Evolutionary conservation across 2,113 vertebrate species (phyloP).

Genomic region (Thinocorus orbignyianus): DNA sequence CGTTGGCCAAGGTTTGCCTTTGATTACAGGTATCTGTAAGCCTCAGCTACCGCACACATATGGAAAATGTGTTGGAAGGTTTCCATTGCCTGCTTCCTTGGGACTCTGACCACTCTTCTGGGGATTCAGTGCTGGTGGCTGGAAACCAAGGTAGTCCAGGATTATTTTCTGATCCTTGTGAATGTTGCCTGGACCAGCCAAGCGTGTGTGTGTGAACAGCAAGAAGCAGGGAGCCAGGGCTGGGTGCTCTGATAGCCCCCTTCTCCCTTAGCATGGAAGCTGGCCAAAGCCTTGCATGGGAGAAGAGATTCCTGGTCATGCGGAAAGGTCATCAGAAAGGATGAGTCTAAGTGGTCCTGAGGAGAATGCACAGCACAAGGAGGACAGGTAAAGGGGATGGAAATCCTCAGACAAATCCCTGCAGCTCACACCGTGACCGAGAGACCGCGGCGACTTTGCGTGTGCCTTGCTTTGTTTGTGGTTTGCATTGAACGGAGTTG

Average conservation of each 20-base stretch:
- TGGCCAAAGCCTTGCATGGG: fast-evolving
- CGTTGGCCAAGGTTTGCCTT: neutral
- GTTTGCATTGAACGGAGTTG: neutral
- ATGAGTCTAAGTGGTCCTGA: neutral
- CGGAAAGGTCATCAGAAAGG: neutral
- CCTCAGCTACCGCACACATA: fast-evolving
- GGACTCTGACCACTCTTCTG: neutral
- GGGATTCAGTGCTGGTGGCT: neutral
- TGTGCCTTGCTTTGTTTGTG: neutral
- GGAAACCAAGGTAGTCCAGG: neutral
- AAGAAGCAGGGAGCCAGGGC: neutral
- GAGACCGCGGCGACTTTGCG: neutral
- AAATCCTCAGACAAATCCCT: neutral
- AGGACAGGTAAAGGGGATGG: neutral
- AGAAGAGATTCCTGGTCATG: neutral
- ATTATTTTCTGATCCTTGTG: neutral
- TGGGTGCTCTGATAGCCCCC: neutral
- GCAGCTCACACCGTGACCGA: neutral
- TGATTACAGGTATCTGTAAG: neutral
- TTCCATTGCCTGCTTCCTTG: neutral
- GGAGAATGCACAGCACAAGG: neutral
- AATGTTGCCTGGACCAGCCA: neutral
- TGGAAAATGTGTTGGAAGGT: neutral
- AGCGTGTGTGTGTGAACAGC: neutral
- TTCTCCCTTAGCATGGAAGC: fast-evolving